Evolutionary conservation across 1,140 invertebrate species (phyloP).

Genomic region (Potamilus streckersoni): DNA sequence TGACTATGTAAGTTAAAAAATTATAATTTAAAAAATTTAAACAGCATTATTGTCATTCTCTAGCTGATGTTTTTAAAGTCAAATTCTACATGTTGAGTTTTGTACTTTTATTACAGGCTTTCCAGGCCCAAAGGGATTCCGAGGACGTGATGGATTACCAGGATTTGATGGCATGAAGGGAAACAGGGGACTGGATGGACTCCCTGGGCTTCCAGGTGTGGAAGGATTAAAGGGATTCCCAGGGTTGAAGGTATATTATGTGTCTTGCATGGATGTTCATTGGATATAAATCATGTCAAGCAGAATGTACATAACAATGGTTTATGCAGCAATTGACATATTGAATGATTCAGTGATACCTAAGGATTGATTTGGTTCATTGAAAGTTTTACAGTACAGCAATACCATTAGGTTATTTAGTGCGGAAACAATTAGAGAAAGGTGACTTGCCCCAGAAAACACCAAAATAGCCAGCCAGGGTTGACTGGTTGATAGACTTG

Average conservation of each 20-base stretch:
- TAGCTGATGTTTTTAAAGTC: too few species aligned
- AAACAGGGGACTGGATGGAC: constrained; percentile 26
- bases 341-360: neutral
- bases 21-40: too few species aligned
- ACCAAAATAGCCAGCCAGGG: neutral
- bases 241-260: constrained; percentile 2
- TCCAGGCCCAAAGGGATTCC: constrained; percentile 50
- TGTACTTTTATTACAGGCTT: constrained; percentile 22
- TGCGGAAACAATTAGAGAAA: neutral
- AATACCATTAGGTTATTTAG: too few species aligned
- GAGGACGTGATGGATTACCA: constrained; percentile 30
- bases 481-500: neutral
- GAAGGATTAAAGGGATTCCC: constrained; percentile 33
- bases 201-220: constrained; percentile 25
- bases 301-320: neutral
- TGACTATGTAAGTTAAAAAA: too few species aligned
- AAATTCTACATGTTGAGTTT: neutral
- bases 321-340: neutral
- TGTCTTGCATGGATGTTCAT: neutral
- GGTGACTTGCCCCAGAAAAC: neutral
- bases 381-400: neutral
- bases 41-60: too few species aligned
- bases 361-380: neutral
- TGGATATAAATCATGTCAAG: neutral
- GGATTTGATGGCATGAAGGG: constrained; percentile 27